Percentiles rank a stretch among this genome's conserved stretches.
These are phyloP conservation scores for Tauraco hartlaubi DNA, from an alignment of 2,797 vertebrate genomes.

Conservation along the genomic window DNA sequence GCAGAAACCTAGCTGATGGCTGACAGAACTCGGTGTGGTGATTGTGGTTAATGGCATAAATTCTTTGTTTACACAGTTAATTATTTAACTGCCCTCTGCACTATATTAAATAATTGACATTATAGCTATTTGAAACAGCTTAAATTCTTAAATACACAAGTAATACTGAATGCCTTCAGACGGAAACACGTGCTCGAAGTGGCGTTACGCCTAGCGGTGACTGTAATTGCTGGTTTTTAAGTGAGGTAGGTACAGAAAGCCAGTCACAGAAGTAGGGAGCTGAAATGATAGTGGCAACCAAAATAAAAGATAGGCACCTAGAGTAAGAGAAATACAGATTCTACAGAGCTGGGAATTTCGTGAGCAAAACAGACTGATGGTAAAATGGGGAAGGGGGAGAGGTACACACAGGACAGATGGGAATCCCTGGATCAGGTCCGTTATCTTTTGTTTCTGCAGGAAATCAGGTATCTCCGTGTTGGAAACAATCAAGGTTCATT, in stretches of 20 bases:
- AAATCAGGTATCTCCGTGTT: accelerated
- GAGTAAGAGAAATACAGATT: not conserved
- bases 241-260: not conserved
- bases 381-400: not conserved
- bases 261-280: not conserved
- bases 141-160: accelerated
- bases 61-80: not conserved
- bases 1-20: not conserved
- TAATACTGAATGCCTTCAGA: not conserved
- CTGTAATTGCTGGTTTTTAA: not conserved
- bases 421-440: not conserved
- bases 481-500: not conserved
- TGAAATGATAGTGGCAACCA: not conserved
- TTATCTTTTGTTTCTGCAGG: not conserved
- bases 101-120: not conserved
- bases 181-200: not conserved
- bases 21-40: not conserved
- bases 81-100: not conserved
- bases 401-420: not conserved
- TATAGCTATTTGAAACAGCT: not conserved
- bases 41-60: too few relatives aligned
- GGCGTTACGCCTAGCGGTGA: not conserved
- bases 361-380: not conserved
- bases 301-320: not conserved
- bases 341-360: too few relatives aligned